A percentile compares a stretch with the other conserved stretches of the same genome.
Conservation (phyloP, 2,888 invertebrate species). For the Adelphocoris suturalis region DNA sequence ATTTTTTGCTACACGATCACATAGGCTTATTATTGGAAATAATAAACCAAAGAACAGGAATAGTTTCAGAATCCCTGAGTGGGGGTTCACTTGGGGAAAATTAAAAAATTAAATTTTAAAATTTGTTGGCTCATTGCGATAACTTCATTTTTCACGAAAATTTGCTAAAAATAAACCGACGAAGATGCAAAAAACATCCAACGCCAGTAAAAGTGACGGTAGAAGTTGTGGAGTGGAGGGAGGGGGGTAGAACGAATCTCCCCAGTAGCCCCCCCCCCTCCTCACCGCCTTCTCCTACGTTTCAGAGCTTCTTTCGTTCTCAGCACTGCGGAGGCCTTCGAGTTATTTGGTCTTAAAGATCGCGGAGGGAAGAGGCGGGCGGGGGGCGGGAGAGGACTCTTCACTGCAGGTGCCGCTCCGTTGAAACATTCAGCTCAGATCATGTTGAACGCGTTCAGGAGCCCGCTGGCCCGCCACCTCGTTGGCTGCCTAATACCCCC, state of each 20-base stretch:
- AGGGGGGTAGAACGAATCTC: not conserved
- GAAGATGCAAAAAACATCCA: too few relatives aligned
- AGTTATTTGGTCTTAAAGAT: not conserved
- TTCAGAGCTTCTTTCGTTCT: not conserved
- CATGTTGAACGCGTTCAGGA: constrained; percentile 14
- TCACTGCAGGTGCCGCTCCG: constrained; percentile 38
- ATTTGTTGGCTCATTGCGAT: too few relatives aligned
- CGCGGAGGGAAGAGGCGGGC: not conserved
- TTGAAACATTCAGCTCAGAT: constrained; percentile 24
- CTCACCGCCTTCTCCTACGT: not conserved
- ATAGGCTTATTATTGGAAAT: too few relatives aligned
- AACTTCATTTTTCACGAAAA: too few relatives aligned
- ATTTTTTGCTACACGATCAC: too few relatives aligned
- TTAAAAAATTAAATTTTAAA: too few relatives aligned
- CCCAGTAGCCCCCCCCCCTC: not conserved
- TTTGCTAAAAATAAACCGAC: too few relatives aligned
- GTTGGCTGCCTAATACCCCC: not conserved
- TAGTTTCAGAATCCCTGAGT: too few relatives aligned
- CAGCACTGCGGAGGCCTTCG: not conserved
- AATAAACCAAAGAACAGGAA: too few relatives aligned
- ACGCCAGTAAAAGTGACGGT: too few relatives aligned
- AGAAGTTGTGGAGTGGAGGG: not conserved
- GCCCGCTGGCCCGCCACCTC: not conserved
- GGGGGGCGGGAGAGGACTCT: constrained; percentile 1
- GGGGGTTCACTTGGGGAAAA: too few relatives aligned